These are phyloP conservation scores for Mus spicilegus DNA, from an alignment of 2,113 vertebrate genomes.

Conservation along the genomic window DNA sequence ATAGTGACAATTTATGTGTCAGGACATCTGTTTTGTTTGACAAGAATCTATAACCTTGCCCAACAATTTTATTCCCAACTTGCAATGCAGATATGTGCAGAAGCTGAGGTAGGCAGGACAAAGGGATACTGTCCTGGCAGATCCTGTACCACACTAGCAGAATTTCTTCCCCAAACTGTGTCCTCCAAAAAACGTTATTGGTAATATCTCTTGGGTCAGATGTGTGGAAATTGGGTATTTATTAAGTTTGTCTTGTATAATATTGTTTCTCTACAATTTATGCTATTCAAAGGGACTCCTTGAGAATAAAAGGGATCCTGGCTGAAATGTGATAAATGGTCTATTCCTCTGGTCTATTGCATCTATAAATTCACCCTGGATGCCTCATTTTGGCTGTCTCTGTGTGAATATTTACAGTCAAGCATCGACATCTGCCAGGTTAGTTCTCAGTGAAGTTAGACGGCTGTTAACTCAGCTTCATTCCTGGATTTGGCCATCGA, in stretches of 20 bases:
- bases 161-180: neutral
- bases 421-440: neutral
- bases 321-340: slow-evolving; percentile 58
- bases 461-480: slow-evolving; percentile 41
- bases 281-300: slow-evolving; percentile 45
- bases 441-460: slow-evolving; percentile 4
- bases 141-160: neutral
- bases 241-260: slow-evolving; percentile 8
- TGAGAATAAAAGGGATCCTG: slow-evolving; percentile 50
- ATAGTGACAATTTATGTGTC: slow-evolving; percentile 81
- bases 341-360: slow-evolving; percentile 29
- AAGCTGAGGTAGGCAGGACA: slow-evolving; percentile 43
- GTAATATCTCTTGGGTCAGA: neutral
- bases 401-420: slow-evolving; percentile 43
- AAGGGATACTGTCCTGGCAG: neutral
- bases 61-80: slow-evolving; percentile 75
- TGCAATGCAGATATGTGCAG: slow-evolving; percentile 33
- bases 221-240: slow-evolving; percentile 44
- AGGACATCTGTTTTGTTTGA: slow-evolving; percentile 80
- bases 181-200: neutral
- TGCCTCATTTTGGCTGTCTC: slow-evolving; percentile 60
- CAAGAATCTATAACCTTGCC: slow-evolving; percentile 80
- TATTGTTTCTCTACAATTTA: slow-evolving; percentile 68
- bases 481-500: slow-evolving; percentile 45
- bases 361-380: slow-evolving; percentile 43